phyloP scores from a whole-genome alignment of 2,888 invertebrate genomes.

The Nephrotoma appendiculata region DNA sequence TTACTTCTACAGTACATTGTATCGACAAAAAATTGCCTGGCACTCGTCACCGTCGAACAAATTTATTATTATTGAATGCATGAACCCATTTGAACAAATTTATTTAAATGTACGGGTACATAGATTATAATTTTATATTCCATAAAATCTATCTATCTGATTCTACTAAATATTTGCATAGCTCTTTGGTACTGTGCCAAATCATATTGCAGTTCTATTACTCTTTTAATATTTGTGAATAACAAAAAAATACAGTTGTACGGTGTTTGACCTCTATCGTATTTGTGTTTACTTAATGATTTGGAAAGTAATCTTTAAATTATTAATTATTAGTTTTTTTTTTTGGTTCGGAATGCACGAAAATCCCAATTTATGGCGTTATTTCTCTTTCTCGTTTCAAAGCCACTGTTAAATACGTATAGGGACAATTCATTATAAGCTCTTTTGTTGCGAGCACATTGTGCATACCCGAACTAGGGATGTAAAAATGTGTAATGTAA shows the following conservation, averaged over 20 bases:
- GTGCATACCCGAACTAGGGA: background rate
- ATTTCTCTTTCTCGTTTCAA: background rate
- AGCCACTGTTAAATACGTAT: background rate
- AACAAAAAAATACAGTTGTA: background rate
- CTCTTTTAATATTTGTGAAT: background rate
- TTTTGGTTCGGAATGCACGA: background rate
- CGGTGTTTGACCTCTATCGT: background rate
- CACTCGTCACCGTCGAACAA: too few species aligned
- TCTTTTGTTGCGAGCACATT: too few species aligned
- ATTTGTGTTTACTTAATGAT: background rate
- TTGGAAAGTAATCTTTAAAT: background rate
- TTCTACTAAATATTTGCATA: background rate
- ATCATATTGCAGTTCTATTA: background rate
- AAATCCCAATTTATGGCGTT: background rate
- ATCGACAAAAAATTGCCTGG: too few species aligned
- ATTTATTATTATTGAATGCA: too few species aligned
- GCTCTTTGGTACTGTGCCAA: background rate
- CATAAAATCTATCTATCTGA: background rate
- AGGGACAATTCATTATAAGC: too few species aligned
- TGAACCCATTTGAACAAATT: background rate
- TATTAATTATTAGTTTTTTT: background rate
- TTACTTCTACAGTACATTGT: too few species aligned
- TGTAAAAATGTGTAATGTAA: background rate
- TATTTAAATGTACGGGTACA: background rate
- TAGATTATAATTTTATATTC: background rate